phyloP scores from a whole-genome alignment of 53 echinoderm and acorn worm genomes.

The Crossaster papposus region DNA sequence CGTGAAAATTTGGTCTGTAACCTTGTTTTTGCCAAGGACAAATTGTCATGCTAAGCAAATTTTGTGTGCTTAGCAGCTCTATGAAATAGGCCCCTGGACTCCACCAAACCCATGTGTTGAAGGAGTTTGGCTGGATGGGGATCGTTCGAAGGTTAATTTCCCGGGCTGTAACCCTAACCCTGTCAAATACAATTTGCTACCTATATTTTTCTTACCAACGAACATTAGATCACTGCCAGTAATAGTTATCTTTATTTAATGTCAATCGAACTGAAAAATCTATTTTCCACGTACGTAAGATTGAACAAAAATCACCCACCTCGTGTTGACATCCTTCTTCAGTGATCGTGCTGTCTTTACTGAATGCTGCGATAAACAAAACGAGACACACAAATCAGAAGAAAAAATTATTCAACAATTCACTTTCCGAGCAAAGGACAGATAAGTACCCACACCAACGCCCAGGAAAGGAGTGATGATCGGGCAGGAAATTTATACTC shows the following conservation, averaged over 20 bases:
- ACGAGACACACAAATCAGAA: conserved; percentile 1
- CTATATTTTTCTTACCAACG: too few species aligned
- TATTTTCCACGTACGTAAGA: background rate
- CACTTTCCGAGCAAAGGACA: background rate
- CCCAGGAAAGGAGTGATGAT: background rate
- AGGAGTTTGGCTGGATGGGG: too few species aligned
- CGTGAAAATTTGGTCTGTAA: too few species aligned
- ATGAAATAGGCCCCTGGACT: too few species aligned
- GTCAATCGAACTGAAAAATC: background rate
- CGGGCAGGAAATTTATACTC: background rate
- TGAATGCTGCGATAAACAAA: conserved; percentile 52
- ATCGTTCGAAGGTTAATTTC: too few species aligned
- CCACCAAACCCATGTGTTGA: too few species aligned
- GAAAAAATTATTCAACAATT: conserved; percentile 12
- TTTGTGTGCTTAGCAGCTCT: too few species aligned
- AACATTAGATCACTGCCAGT: too few species aligned
- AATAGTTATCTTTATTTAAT: background rate
- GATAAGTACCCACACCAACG: background rate
- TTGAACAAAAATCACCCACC: conserved; percentile 14
- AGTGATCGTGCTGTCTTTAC: conserved; percentile 68
- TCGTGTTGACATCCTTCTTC: conserved; percentile 58
- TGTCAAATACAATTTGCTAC: too few species aligned
- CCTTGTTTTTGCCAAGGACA: too few species aligned
- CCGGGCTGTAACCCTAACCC: too few species aligned
- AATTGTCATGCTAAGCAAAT: too few species aligned